Evolutionary conservation across 2,113 vertebrate species (phyloP), one percentile per base, ranked within the genome.

Genomic region (Scolopax mira): DNA sequence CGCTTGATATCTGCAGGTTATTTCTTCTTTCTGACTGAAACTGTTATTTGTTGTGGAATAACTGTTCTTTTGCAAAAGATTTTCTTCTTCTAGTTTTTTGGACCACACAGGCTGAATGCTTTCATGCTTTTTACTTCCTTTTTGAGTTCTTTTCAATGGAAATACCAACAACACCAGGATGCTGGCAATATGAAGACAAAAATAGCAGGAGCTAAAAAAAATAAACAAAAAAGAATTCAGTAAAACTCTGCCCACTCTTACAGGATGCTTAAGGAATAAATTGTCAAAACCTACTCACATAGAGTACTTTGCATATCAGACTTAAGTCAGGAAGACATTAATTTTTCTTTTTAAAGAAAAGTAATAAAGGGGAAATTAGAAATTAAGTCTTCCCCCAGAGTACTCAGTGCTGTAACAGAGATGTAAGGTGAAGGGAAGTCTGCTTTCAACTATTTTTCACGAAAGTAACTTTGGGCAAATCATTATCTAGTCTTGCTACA

Each of bases 191-290:
- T 99, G 99, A 94, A 99, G 97, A 97, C 98, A 98, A 97, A 97
- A 99, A 97, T 98, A 99, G 98, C 99, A 99, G 90, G 99, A 99
- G 95, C 99, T 99, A 88, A 88, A 77, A 77, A 89, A 79, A 94
- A 94, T 22, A 93, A 72, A 33, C 11, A 66, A 87, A 58, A 78
- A 48, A 12, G 44, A 33, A 30, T 58, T 93, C 61, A 71, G 5
- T n/a, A 44, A 71, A 65, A 73, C 4, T 49, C 13, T 55, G 51
- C 44, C 33, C 10, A 33, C 33, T 52, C 37, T 70, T 55, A 64
- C 18, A 57, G 33, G 25, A 72, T 49, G 18, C 18, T 91, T 88
- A 74, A 62, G n/a, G 28, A 80, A 70, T 39, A 77, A 44, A 44
- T 18, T 69, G 23, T 70, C 22, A 80, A 69, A 85, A 64, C 24